phyloP scores from a whole-genome alignment of 2,888 invertebrate species.

The Campaea margaritaria region DNA sequence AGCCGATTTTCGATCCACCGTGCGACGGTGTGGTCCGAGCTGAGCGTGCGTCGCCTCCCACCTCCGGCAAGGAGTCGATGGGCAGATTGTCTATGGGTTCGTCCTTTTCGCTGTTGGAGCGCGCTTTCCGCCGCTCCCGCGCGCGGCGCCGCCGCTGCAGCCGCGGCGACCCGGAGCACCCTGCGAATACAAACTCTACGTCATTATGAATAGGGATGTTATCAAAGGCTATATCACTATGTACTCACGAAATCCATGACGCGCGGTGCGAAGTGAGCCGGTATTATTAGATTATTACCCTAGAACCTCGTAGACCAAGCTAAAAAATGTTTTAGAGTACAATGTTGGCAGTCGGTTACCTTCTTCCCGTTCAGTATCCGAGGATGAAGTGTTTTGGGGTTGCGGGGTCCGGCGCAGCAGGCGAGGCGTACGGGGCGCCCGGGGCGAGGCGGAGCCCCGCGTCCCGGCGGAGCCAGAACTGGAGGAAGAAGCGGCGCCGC shows the following conservation, averaged over 20 bases:
- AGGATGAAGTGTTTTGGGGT: slow-evolving; percentile 78
- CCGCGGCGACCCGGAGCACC: slow-evolving; percentile 92
- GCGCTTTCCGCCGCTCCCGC: slow-evolving; percentile 75
- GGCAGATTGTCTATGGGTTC: slow-evolving; percentile 88
- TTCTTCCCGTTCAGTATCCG: slow-evolving; percentile 86
- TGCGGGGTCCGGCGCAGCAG: slow-evolving; percentile 29
- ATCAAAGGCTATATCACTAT: not conserved
- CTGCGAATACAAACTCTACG: slow-evolving; percentile 48
- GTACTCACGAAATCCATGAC: too few species aligned
- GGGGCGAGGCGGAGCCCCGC: slow-evolving; percentile 54
- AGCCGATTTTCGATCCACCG: too few species aligned
- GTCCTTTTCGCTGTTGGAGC: slow-evolving; percentile 74
- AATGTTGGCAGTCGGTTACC: slow-evolving; percentile 50
- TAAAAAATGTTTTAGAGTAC: not conserved
- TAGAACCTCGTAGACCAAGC: too few species aligned
- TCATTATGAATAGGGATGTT: slow-evolving; percentile 14
- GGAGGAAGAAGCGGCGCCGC: slow-evolving; percentile 63
- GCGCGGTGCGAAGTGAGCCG: too few species aligned
- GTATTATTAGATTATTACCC: too few species aligned
- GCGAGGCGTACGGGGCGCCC: slow-evolving; percentile 68
- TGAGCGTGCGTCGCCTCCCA: too few species aligned
- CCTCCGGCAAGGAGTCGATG: slow-evolving; percentile 94
- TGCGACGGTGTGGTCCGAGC: too few species aligned
- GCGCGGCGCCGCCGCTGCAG: slow-evolving; percentile 90
- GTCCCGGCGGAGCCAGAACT: slow-evolving; percentile 57